Evolutionary conservation across 2,113 vertebrate genomes (phyloP), one percentile per base, ranked within the genome.

Genomic region (Climacteris rufus): DNA sequence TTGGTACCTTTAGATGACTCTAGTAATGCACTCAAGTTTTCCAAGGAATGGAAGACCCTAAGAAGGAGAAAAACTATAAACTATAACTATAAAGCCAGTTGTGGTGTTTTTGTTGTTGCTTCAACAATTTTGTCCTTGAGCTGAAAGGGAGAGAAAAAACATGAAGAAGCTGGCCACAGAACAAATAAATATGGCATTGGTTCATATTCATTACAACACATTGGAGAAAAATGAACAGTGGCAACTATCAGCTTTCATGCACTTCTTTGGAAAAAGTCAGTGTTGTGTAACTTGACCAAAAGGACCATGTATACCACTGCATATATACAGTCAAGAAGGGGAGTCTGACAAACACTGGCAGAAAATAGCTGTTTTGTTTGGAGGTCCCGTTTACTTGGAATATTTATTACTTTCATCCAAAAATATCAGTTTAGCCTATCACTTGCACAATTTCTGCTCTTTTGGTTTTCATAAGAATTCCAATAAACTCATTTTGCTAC

Each of bases 381-480:
- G 83, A 75, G 37, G 54, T 37, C 33, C 45, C 74, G 56, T 93
- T 93, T 95, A 75, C 54, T 77, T 80, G 81, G 53, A 75, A 57
- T 75, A 66, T 61, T 80, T 94, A 78, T 91, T 93, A 52, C 25
- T 83, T 94, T 96, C 70, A 87, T 93, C 71, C 59, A 95, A 76
- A 90, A 89, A n/a, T 37, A 85, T 49, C 53, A 75, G 71, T 85
- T 97, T 91, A 92, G 9, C 17, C 10, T 90, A 93, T 91, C 79
- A 45, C 37, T 75, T 80, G 52, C 20, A 39, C n/a, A 64, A 86
- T 96, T 97, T 87, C 68, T 61, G 31, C 35, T 94, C 61, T 89
- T 83, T 89, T 85, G 89, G 33, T 94, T 96, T 98, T 94, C 60
- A 81, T 81, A 92, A 96, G 92, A 92, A 71, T 89, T 93, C 52